A percentile compares a stretch with the other conserved stretches of the same genome.
Conservation (phyloP, 2,113 vertebrate genomes). For the Camelus dromedarius region DNA sequence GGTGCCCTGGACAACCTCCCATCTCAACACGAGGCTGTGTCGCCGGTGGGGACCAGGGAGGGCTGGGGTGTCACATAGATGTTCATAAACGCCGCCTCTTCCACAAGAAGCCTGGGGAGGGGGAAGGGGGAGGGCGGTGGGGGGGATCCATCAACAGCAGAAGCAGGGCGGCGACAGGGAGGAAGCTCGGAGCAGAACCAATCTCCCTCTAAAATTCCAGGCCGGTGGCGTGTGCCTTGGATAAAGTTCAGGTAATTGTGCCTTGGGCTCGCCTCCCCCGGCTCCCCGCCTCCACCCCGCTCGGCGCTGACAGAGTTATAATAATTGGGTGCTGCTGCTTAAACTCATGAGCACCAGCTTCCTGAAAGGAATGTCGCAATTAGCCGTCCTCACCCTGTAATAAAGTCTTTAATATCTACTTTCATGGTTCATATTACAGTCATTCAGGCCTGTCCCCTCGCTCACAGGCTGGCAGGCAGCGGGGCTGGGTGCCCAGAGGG, state of each 20-base stretch:
- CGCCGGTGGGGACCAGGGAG: rapidly evolving
- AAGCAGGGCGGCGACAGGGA: background rate
- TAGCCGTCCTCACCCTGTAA: slow-evolving; percentile 88
- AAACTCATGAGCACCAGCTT: slow-evolving; percentile 85
- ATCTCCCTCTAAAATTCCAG: slow-evolving; percentile 75
- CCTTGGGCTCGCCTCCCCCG: slow-evolving; percentile 58
- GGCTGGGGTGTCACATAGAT: background rate
- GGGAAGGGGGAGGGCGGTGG: background rate
- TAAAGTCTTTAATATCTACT: slow-evolving; percentile 85
- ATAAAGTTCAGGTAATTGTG: slow-evolving; percentile 84
- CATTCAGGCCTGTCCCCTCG: slow-evolving; percentile 75
- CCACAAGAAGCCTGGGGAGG: background rate
- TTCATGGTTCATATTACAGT: slow-evolving; percentile 81
- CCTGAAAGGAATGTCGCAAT: slow-evolving; percentile 88
- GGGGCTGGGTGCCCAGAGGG: slow-evolving; percentile 68
- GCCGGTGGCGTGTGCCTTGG: slow-evolving; percentile 63
- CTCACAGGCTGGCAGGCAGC: slow-evolving; percentile 73
- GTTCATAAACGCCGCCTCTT: background rate
- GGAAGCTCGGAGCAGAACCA: background rate
- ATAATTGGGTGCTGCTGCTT: slow-evolving; percentile 89
- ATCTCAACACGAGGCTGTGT: background rate
- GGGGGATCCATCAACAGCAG: background rate
- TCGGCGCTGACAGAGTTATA: slow-evolving; percentile 81
- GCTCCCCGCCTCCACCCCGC: slow-evolving; percentile 61
- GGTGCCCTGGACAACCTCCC: background rate